phyloP scores from a whole-genome alignment of 2,888 invertebrate genomes.

The Galeopsomyia nigrocyanea region DNA sequence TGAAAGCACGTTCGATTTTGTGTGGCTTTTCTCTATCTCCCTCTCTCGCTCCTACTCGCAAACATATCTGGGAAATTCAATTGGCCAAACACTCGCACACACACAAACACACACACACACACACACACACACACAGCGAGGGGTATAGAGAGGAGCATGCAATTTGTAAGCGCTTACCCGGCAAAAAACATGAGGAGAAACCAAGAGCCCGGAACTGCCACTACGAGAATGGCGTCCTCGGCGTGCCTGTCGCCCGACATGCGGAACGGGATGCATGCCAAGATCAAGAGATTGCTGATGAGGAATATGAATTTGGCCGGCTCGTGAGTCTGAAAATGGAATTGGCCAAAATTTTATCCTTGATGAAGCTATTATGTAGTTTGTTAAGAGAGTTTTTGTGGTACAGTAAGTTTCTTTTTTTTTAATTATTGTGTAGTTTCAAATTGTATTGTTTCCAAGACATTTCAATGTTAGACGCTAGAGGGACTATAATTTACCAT shows the following conservation, averaged over 20 bases:
- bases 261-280: slow-evolving; percentile 91
- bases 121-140: neutral
- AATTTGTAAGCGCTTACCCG: slow-evolving; percentile 75
- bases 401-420: too few relatives aligned
- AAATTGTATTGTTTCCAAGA: too few relatives aligned
- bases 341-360: neutral
- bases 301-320: slow-evolving; percentile 96
- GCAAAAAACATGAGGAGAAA: slow-evolving; percentile 99
- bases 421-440: too few relatives aligned
- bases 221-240: slow-evolving; percentile 92
- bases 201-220: slow-evolving; percentile 97
- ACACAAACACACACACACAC: neutral
- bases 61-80: slow-evolving; percentile 21
- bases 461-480: too few relatives aligned
- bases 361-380: neutral
- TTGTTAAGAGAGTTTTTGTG: too few relatives aligned
- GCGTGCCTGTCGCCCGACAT: slow-evolving; percentile 79
- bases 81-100: slow-evolving; percentile 22
- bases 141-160: slow-evolving; percentile 6
- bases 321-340: slow-evolving; percentile 82
- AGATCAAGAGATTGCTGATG: slow-evolving; percentile 88
- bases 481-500: too few relatives aligned
- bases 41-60: too few relatives aligned
- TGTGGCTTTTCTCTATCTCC: too few relatives aligned
- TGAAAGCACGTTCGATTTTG: too few relatives aligned